Percentiles rank a stretch among this genome's conserved stretches.
These are phyloP conservation scores for Pangasius djambal DNA, from an alignment of 2,797 vertebrate species.

Conservation along the genomic window DNA sequence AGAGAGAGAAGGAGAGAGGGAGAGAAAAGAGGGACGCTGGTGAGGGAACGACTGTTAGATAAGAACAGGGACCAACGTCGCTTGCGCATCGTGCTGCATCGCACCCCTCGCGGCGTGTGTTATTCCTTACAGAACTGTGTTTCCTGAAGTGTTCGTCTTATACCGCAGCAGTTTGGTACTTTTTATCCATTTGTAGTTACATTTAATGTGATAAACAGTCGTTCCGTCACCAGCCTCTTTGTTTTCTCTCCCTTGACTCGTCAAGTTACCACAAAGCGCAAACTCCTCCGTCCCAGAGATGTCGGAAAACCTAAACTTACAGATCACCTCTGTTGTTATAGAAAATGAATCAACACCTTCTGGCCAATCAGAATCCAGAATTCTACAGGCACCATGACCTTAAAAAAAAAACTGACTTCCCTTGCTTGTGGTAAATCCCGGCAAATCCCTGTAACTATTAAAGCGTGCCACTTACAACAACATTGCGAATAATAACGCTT, in stretches of 20 bases:
- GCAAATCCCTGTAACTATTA: not conserved
- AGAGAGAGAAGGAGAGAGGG: too few species aligned
- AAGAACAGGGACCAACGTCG: too few species aligned
- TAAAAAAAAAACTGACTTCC: not conserved
- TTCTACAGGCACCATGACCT: not conserved
- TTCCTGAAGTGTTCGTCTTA: not conserved
- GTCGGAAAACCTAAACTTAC: not conserved
- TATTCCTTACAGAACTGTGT: too few species aligned
- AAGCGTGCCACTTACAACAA: constrained; percentile 1
- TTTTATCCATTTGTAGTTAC: not conserved
- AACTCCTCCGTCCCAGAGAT: not conserved
- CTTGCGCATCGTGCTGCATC: not conserved
- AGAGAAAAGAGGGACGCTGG: too few species aligned
- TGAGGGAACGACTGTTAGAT: too few species aligned
- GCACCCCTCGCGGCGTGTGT: too few species aligned
- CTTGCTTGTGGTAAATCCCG: constrained; percentile 9
- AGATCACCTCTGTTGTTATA: too few species aligned
- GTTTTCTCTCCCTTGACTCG: not conserved
- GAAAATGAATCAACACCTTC: too few species aligned
- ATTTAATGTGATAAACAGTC: not conserved
- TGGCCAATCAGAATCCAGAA: constrained; percentile 1
- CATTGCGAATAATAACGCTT: constrained; percentile 14
- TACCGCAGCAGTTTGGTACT: not conserved
- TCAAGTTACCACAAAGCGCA: not conserved
- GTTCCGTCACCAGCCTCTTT: not conserved